These are phyloP conservation scores for Zosterops pallidus DNA, from an alignment of 2,113 vertebrate genomes.

Conservation along the genomic window DNA sequence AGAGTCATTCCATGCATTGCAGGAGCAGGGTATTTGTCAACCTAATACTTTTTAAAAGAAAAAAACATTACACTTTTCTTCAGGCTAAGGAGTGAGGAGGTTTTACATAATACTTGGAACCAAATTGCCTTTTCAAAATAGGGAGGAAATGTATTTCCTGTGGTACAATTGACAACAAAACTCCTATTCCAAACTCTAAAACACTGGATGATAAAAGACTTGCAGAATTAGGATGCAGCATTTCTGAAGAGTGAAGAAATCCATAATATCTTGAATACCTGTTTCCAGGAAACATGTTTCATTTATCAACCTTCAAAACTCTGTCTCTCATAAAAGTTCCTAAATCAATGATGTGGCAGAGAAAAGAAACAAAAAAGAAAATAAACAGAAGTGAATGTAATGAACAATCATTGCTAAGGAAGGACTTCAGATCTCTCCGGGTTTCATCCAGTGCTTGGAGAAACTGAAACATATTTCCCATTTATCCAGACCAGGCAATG, in stretches of 20 bases:
- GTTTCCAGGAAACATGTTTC: neutral
- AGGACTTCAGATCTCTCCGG: neutral
- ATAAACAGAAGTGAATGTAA: neutral
- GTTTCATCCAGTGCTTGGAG: neutral
- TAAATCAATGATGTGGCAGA: neutral
- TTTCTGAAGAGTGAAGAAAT: neutral
- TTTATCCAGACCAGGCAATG: neutral
- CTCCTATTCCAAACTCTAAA: neutral
- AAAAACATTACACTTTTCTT: neutral
- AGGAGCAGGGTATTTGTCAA: neutral
- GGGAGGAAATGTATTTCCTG: neutral
- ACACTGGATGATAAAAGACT: neutral
- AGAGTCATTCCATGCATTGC: neutral
- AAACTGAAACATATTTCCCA: neutral
- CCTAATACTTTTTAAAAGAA: neutral
- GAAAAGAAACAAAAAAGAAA: neutral
- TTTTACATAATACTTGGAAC: neutral
- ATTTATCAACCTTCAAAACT: neutral
- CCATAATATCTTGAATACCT: neutral
- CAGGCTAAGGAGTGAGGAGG: neutral
- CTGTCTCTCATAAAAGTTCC: neutral
- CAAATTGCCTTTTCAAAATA: neutral
- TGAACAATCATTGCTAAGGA: neutral
- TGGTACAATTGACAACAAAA: neutral
- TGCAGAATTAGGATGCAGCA: neutral